These are phyloP conservation scores for Coboldia fuscipes DNA, from an alignment of 1,140 invertebrate genomes.

Conservation along the genomic window DNA sequence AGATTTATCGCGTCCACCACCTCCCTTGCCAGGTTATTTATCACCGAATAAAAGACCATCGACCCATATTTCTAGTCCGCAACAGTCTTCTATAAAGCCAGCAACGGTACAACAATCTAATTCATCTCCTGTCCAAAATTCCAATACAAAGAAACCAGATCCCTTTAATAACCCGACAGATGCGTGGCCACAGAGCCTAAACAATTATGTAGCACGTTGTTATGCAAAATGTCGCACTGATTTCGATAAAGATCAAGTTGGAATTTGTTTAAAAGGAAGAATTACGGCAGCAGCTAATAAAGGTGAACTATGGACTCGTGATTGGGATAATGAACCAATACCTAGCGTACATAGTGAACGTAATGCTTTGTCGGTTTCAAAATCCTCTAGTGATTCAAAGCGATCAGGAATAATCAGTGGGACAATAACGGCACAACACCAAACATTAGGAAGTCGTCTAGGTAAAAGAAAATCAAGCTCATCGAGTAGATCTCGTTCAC, in stretches of 20 bases:
- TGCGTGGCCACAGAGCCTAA: constrained; percentile 49
- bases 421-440: too few relatives aligned
- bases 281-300: constrained; percentile 72
- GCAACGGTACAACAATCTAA: constrained; percentile 1
- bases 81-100: constrained; percentile 2
- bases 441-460: constrained; percentile 6
- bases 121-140: constrained; percentile 5
- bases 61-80: constrained; percentile 11
- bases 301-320: constrained; percentile 64
- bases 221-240: constrained; percentile 73
- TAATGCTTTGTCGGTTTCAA: constrained; percentile 29
- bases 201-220: constrained; percentile 74
- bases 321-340: constrained; percentile 81
- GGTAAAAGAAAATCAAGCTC: not conserved
- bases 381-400: constrained; percentile 16
- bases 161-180: constrained; percentile 24
- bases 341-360: constrained; percentile 62
- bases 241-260: constrained; percentile 81
- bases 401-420: too few relatives aligned
- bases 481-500: constrained; percentile 9
- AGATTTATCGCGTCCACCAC: constrained; percentile 7
- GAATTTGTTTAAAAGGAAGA: constrained; percentile 81
- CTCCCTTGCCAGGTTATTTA: constrained; percentile 4
- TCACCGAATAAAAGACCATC: too few relatives aligned
- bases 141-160: constrained; percentile 12